Percentiles rank a stretch among this genome's conserved stretches.
These are phyloP conservation scores for Pegea sp. DNA, from an alignment of 23 tunicate genomes.

Conservation along the genomic window DNA sequence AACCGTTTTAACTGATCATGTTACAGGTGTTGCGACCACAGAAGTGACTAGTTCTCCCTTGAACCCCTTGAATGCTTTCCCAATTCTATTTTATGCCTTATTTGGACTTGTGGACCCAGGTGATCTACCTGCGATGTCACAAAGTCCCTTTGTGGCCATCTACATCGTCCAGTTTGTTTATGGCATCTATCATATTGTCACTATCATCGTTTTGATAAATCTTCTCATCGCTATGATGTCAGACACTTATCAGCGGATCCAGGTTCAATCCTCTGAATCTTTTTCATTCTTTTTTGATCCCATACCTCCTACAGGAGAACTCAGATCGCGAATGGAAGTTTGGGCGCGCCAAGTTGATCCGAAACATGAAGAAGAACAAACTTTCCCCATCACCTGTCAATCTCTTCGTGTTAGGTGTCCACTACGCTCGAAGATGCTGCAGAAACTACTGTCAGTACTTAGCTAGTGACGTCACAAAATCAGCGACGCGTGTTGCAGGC, in stretches of 20 bases:
- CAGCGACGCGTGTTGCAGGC: no score
- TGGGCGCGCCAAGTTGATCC: slow-evolving; percentile 72
- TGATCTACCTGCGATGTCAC: slow-evolving; percentile 57
- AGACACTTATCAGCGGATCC: slow-evolving; percentile 79
- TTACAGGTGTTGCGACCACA: slow-evolving; percentile 4
- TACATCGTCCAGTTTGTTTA: slow-evolving; percentile 72
- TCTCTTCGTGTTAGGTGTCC: slow-evolving; percentile 33
- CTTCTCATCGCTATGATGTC: slow-evolving; percentile 96
- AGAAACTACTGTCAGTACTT: slow-evolving; percentile 2
- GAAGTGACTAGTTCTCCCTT: slow-evolving; percentile 5
- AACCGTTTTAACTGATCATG: no score
- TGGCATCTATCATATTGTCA: slow-evolving; percentile 70
- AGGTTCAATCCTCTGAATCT: slow-evolving; percentile 9
- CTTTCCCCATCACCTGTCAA: slow-evolving; percentile 72
- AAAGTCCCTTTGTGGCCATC: slow-evolving; percentile 34
- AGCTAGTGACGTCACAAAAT: no score
- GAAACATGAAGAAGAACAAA: slow-evolving; percentile 79
- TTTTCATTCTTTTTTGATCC: neutral
- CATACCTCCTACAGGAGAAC: slow-evolving; percentile 32
- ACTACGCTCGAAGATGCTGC: slow-evolving; percentile 11
- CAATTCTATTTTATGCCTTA: slow-evolving; percentile 70
- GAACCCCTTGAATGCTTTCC: slow-evolving; percentile 65
- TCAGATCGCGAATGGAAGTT: slow-evolving; percentile 94
- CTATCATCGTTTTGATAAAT: slow-evolving; percentile 70
- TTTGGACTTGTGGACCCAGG: slow-evolving; percentile 86